A percentile compares a stretch with the other conserved stretches of the same genome.
Conservation (phyloP, 1,140 invertebrate species). For the Coenobita brevimanus region DNA sequence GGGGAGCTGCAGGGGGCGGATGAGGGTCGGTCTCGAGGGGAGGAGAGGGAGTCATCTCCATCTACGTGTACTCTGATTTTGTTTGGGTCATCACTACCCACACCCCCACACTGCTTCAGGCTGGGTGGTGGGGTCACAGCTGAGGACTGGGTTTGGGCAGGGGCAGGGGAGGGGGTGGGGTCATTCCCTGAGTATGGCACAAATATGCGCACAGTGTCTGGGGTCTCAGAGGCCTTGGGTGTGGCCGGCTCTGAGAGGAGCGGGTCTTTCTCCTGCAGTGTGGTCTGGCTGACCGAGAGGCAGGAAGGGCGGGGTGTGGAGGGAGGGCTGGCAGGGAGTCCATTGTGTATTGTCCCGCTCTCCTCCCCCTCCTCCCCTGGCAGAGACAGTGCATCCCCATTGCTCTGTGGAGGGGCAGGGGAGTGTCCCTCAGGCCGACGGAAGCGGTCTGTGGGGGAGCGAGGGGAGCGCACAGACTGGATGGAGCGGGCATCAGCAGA, state of each 20-base stretch:
- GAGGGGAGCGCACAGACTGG: conserved; percentile 65
- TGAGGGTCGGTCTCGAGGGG: conserved; percentile 35
- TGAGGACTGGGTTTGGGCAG: conserved; percentile 21
- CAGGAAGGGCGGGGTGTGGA: conserved; percentile 53
- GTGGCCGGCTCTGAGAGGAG: conserved; percentile 65
- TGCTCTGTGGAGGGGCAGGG: conserved; percentile 39
- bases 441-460: conserved; percentile 54
- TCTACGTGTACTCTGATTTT: conserved; percentile 70
- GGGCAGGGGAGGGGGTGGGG: conserved; percentile 14
- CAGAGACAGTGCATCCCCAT: conserved; percentile 45
- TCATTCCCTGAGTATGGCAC: conserved; percentile 68
- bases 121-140: conserved; percentile 13
- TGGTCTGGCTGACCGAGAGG: conserved; percentile 67
- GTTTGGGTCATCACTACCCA: conserved; percentile 67
- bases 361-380: conserved; percentile 57
- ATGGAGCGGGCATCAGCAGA: conserved; percentile 61
- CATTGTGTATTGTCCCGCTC: conserved; percentile 56
- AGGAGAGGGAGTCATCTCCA: conserved; percentile 56
- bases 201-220: conserved; percentile 70
- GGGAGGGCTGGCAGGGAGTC: conserved; percentile 42
- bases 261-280: conserved; percentile 49
- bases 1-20: conserved; percentile 41
- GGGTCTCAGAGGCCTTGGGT: conserved; percentile 68
- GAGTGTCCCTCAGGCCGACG: conserved; percentile 48
- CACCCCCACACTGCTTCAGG: not conserved